Base-by-base conservation (phyloP, 2,797 vertebrate genomes). In the Pipistrellus kuhlii region DNA sequence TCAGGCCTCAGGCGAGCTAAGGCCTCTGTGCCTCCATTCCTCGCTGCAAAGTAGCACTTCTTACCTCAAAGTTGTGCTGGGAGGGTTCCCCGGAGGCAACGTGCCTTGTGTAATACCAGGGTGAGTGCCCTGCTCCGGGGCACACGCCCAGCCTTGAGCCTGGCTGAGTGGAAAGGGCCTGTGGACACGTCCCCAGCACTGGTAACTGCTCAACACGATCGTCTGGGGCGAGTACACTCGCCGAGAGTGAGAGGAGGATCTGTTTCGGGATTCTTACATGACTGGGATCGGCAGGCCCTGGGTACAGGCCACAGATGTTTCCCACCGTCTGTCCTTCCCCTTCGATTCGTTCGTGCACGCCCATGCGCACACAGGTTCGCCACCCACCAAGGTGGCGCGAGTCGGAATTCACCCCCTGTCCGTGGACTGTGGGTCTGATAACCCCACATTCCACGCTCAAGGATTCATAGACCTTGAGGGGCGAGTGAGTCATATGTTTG, bases 181-280 rank as follows among this genome's bases (percentile, higher is more conserved):
- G 1, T 46, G 66, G 57, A 23, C 23, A 20, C 59, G 21, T 25
- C 41, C 10, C 13, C 18, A 59, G 62, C 27, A 2, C 4, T 18
- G n/a, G 12, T 17, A 53, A 73, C 93, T 1, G 5, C 48, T 10
- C 35, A 80, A n/a, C 51, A 32, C n/a, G 11, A 3, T 72, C 35
- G 1, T 44, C 15, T 8, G 20, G 78, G 41, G 21, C 64, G 55
- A 53, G 68, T 11, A 7, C 7, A 32, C 41, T 82, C 5, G n/a
- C 41, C 78, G 62, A 48, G 44, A 78, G 78, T 57, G 59, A 75
- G 68, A 78, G 59, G 46, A 78, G 13, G 9, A 62, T 66, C 83
- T 72, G 8, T 91, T 94, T 93, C 27, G 15, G 85, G 62, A 41
- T 84, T 89, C 64, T 77, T 73, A 73, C 76, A 69, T 57, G 93